Evolutionary conservation across 2,888 invertebrate genomes (phyloP), one percentile per base, ranked within the genome.

Genomic region (Dolomedes plantarius): DNA sequence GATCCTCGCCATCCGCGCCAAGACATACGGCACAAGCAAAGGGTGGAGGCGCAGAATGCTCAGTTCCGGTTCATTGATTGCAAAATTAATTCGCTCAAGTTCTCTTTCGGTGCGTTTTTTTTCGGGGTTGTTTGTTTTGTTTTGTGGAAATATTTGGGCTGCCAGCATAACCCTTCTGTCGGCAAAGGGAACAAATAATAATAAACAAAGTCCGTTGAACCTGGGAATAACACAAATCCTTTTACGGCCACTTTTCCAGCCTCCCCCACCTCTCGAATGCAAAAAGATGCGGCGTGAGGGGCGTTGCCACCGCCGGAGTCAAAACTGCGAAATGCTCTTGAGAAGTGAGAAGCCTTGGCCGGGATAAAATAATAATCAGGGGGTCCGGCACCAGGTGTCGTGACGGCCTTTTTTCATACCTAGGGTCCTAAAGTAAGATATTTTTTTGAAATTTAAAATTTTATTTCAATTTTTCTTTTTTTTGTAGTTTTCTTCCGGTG

Each of bases 11-110:
- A n/a, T 5, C 56, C 5, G 19, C 23, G 3, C 11, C 56, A 23
- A 56, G 56, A 23, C 56, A 56, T 56, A 56, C 23, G 5, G 56
- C 56, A 23, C 56, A 56, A 23, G 56, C 23, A 56, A 56, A 56
- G 56, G 56, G 56, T 56, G 56, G 56, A 56, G 56, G 56, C 56
- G 56, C 19, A 56, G 56, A 56, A 56, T 56, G 23, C 23, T 56
- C 5, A 56, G 56, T 56, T 56, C 56, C 56, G 56, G 56, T 23
- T 56, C 56, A 56, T 56, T 56, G 56, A 56, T 56, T 56, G 23
- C 56, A 56, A 56, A 56, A 56, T 56, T 56, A 56, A 56, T 56
- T 56, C 56, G 56, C 56, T 56, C 56, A 56, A 56, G 11, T 46
- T 46, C 46, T 46, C 46, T 46, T 46, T 46, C 46, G 11, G 46